These are phyloP conservation scores for Scomberomorus guttatus DNA, from an alignment of 2,797 vertebrate species.

Conservation along the genomic window DNA sequence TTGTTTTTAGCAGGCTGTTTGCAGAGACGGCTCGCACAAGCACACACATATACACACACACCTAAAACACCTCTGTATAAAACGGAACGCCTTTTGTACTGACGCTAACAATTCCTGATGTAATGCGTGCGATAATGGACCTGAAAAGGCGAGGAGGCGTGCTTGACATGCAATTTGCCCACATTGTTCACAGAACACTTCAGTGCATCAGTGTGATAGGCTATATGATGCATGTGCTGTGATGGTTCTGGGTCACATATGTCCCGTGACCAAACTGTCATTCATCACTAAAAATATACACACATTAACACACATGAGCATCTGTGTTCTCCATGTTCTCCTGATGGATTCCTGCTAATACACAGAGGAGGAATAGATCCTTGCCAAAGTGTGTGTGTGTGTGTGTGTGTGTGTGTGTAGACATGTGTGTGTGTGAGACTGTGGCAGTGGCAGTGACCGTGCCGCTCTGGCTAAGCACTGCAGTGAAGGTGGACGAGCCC, in stretches of 20 bases:
- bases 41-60: constrained; percentile 27
- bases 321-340: constrained; percentile 13
- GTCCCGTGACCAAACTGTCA: constrained; percentile 44
- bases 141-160: not conserved
- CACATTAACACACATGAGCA: constrained; percentile 26
- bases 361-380: constrained; percentile 13
- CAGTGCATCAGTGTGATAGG: constrained; percentile 45
- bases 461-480: constrained; percentile 67
- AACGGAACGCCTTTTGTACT: not conserved
- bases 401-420: constrained; percentile 17
- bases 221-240: constrained; percentile 46
- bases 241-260: constrained; percentile 65
- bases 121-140: constrained; percentile 12
- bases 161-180: constrained; percentile 38
- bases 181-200: constrained; percentile 48
- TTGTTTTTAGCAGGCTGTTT: constrained; percentile 80
- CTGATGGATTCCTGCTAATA: constrained; percentile 12
- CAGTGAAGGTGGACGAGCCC: constrained; percentile 80
- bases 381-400: constrained; percentile 30
- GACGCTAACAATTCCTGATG: constrained; percentile 9
- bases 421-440: constrained; percentile 25
- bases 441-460: constrained; percentile 55
- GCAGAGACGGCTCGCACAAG: constrained; percentile 36
- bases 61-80: constrained; percentile 43
- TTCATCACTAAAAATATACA: constrained; percentile 33